Base-by-base conservation (phyloP, 2,797 vertebrate genomes). In the Acanthopagrus latus region DNA sequence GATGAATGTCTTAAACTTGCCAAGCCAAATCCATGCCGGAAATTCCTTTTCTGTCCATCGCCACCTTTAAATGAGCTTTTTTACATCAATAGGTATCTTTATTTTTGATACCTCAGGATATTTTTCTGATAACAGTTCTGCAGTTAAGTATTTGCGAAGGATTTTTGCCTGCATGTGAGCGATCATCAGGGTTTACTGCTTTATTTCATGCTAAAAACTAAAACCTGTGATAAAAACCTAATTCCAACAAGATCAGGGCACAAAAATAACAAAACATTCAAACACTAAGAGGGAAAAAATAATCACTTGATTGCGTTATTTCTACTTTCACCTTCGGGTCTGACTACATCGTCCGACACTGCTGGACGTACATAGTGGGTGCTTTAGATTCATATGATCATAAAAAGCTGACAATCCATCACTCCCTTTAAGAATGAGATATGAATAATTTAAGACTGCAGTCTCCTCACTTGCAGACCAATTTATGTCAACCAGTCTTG, bases 361-460 rank as follows among this genome's bases (percentile, higher is more conserved):
- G 67, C 6, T 44, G 38, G 38, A 27, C 3, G 2, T 33, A 5
- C 21, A 20, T 54, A 21, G 17, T 57, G 10, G 46, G 16, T 41
- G 16, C 23, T 72, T 83, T 58, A 55, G 43, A 81, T 73, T 76
- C 23, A 65, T 83, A 25, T 64, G n/a, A 58, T 60, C 13, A 41
- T 69, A 43, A 77, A 81, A 84, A 55, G 21, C 55, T 80, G 70
- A 86, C 51, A 75, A n/a, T 77, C n/a, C 56, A 70, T 84, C 69
- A 70, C 46, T 81, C 21, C 64, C 41, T 73, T 5, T 71, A 82
- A 77, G 48, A 18, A 47, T 76, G 27, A 41, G 4, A 65, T 52
- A 74, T 92, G 14, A 87, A 91, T 88, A 27, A 91, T 93, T 90
- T 63, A 88, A 78, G 50, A 33, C 33, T 81, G 71, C 41, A 20